These are phyloP conservation scores for Saccostrea glomerata DNA, from an alignment of 1,140 invertebrate species.

Conservation along the genomic window DNA sequence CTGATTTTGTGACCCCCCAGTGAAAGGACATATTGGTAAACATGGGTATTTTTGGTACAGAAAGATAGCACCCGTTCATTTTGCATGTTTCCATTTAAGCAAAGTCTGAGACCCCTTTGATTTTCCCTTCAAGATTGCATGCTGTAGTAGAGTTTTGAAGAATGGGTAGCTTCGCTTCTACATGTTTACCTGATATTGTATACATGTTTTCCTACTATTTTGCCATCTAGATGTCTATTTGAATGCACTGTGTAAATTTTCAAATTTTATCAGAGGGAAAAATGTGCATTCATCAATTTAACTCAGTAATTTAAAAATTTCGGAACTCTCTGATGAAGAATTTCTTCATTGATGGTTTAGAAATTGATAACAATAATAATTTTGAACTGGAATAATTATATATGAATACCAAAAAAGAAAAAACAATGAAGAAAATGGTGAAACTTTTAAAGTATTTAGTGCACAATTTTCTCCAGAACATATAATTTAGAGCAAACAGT, in stretches of 20 bases:
- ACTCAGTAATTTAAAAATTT: no score
- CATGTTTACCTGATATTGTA: not conserved
- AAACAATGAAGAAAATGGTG: no score
- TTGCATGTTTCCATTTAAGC: conserved; percentile 3
- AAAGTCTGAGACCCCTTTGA: not conserved
- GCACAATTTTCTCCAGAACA: no score
- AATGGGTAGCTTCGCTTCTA: not conserved
- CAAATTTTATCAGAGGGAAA: no score
- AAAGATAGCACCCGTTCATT: not conserved
- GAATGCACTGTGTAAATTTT: not conserved
- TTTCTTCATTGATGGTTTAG: no score
- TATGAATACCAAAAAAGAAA: no score
- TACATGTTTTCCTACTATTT: not conserved
- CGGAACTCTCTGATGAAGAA: no score
- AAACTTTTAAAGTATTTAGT: no score
- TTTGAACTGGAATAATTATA: no score
- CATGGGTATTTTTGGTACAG: not conserved
- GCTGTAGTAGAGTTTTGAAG: not conserved
- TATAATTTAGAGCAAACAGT: no score
- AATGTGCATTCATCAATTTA: no score
- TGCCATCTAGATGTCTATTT: conserved; percentile 14
- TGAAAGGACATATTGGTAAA: not conserved
- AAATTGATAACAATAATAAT: no score
- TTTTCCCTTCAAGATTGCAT: not conserved
- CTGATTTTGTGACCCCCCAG: not conserved